phyloP scores from a whole-genome alignment of 2,797 vertebrate species.

The Alauda arvensis region DNA sequence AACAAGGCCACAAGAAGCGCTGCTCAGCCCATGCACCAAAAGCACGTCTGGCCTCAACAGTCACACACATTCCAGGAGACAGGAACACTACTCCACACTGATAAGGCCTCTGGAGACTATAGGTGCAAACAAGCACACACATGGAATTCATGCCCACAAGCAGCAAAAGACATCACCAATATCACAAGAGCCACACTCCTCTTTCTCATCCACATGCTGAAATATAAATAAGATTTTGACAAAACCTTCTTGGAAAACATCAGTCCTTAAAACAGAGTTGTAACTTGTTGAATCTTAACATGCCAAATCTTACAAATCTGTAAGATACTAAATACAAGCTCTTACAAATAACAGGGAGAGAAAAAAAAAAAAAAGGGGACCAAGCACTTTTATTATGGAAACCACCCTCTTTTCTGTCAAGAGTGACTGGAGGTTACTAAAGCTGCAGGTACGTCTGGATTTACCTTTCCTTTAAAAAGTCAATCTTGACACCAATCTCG shows the following conservation, averaged over 20 bases:
- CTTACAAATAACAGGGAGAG: not conserved
- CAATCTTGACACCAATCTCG: not conserved
- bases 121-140: not conserved
- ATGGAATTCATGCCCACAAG: not conserved
- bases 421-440: not conserved
- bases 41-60: rapidly evolving
- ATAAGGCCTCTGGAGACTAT: not conserved
- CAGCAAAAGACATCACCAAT: not conserved
- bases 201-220: not conserved
- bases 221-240: not conserved
- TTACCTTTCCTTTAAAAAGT: not conserved
- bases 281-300: not conserved
- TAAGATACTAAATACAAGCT: not conserved
- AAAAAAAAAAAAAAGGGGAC: not conserved
- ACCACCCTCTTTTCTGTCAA: not conserved
- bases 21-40: rapidly evolving
- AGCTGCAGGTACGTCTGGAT: not conserved
- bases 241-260: not conserved
- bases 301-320: not conserved
- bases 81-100: not conserved
- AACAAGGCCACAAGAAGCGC: not conserved
- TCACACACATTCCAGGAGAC: not conserved
- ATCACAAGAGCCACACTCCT: not conserved
- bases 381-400: not conserved
- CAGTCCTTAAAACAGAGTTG: not conserved